phyloP scores from a whole-genome alignment of 2,113 vertebrate species.

The Chionomys nivalis region DNA sequence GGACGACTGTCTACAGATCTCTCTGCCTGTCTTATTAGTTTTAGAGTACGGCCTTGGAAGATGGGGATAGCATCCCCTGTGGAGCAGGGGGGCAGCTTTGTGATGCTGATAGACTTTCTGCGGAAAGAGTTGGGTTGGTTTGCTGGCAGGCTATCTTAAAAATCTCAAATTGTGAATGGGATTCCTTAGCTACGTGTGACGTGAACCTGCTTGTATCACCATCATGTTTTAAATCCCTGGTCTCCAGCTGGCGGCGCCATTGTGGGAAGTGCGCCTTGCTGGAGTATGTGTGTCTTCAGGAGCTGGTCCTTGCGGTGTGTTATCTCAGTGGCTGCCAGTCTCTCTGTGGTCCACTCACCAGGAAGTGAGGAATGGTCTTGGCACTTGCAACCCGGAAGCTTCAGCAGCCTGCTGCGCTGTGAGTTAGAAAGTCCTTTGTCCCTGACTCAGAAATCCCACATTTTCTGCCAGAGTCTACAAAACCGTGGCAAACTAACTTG shows the following conservation, averaged over 20 bases:
- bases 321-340: not conserved
- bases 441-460: not conserved
- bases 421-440: not conserved
- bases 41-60: not conserved
- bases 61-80: not conserved
- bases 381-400: not conserved
- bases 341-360: not conserved
- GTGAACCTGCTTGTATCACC: not conserved
- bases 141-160: not conserved
- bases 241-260: not conserved
- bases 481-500: not conserved
- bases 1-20: not conserved
- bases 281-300: not conserved
- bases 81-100: not conserved
- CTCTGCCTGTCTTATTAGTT: not conserved
- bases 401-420: not conserved
- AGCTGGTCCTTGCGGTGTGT: not conserved
- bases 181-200: not conserved
- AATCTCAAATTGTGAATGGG: not conserved
- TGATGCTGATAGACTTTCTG: not conserved
- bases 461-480: not conserved
- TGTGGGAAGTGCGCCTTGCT: not conserved
- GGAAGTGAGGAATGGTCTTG: not conserved
- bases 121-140: not conserved
- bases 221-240: not conserved